Conservation (phyloP, 2,888 invertebrate species). For the Agrypnus murinus region DNA sequence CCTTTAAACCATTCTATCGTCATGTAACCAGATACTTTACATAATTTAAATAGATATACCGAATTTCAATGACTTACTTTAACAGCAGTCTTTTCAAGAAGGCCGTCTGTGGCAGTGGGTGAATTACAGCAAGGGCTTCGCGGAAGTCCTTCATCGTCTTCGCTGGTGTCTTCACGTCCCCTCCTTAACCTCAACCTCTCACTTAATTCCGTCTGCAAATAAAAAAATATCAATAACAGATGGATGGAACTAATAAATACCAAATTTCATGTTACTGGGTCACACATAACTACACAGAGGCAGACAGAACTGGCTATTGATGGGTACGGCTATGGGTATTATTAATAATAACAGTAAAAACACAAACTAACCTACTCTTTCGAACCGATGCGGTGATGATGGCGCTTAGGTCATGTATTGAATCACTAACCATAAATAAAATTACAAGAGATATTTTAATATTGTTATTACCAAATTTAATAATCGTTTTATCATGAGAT, state of each 20-base stretch:
- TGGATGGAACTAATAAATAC: slow-evolving; percentile 29
- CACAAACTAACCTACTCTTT: slow-evolving; percentile 39
- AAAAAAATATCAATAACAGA: slow-evolving; percentile 11
- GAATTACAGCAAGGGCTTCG: slow-evolving; percentile 84
- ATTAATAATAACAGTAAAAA: slow-evolving; percentile 39
- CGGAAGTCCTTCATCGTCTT: slow-evolving; percentile 83
- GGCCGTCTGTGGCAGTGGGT: slow-evolving; percentile 72
- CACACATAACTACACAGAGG: slow-evolving; percentile 21
- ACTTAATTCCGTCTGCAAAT: slow-evolving; percentile 81
- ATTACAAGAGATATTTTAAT: slow-evolving; percentile 1
- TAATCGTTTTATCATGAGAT: slow-evolving; percentile 21
- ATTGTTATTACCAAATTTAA: slow-evolving; percentile 28
- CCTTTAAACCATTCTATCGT: too few relatives aligned
- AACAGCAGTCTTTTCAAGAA: slow-evolving; percentile 70
- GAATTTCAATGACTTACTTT: slow-evolving; percentile 63
- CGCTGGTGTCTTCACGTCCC: slow-evolving; percentile 81
- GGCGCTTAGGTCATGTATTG: slow-evolving; percentile 39
- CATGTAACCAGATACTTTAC: too few relatives aligned
- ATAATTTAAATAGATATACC: too few relatives aligned
- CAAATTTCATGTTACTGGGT: slow-evolving; percentile 36
- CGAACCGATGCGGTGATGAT: too few relatives aligned
- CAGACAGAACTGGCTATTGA: slow-evolving; percentile 34
- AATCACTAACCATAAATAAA: slow-evolving; percentile 40
- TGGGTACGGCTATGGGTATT: slow-evolving; percentile 6
- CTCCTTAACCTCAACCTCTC: slow-evolving; percentile 81